Evolutionary conservation across 2,113 vertebrate genomes (phyloP).

Genomic region (Cichladusa arquata): DNA sequence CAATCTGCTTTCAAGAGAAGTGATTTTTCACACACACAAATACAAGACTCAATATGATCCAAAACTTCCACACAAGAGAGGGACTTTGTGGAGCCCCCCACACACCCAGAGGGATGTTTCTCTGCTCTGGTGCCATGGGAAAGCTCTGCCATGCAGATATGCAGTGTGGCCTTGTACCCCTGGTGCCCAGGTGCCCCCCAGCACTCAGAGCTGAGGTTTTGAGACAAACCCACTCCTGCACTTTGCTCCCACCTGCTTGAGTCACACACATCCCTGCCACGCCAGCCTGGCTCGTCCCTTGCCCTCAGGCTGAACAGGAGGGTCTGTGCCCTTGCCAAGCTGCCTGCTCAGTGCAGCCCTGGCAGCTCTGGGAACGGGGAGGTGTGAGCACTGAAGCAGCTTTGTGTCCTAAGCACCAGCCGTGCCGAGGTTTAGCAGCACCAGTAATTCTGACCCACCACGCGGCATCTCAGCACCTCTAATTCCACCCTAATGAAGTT

Average conservation of each 20-base stretch:
- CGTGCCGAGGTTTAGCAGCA: neutral
- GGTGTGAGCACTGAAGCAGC: neutral
- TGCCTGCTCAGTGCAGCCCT: neutral
- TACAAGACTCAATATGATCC: neutral
- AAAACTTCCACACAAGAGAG: neutral
- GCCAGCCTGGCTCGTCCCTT: neutral
- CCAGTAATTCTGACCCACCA: neutral
- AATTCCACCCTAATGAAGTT: slow-evolving; percentile 59
- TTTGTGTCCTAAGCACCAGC: neutral
- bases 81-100: neutral
- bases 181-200: neutral
- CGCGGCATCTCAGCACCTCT: slow-evolving; percentile 5
- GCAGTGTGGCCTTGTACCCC: neutral
- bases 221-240: neutral
- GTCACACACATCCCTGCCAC: neutral
- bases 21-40: neutral
- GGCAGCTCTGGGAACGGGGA: neutral
- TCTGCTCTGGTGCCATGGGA: neutral
- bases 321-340: neutral
- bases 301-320: neutral
- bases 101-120: neutral
- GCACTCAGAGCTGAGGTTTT: neutral
- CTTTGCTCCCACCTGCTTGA: neutral
- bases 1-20: neutral
- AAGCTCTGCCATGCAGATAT: neutral